A percentile compares a stretch with the other conserved stretches of the same genome.
phyloP scores from a whole-genome alignment of 2,797 vertebrate species.

The Schizopygopsis pylzovi region DNA sequence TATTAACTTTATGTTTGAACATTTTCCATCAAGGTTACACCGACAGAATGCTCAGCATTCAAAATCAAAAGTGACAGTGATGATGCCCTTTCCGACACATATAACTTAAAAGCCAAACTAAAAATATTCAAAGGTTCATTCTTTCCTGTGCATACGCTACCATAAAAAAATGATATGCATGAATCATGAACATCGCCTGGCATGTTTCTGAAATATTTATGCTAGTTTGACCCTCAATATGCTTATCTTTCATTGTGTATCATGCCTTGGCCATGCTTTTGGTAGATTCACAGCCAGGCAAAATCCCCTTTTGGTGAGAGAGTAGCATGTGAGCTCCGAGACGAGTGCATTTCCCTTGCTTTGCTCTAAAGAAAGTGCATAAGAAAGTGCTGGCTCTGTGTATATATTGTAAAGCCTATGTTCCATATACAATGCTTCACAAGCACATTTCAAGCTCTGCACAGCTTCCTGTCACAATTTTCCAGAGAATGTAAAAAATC shows the following conservation, averaged over 20 bases:
- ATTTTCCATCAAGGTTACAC: too few species aligned
- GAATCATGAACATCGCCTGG: background rate
- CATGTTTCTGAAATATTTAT: background rate
- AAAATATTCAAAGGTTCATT: background rate
- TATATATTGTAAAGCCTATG: background rate
- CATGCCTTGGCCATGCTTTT: background rate
- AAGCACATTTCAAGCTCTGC: background rate
- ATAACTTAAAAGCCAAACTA: background rate
- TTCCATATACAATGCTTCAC: conserved; percentile 14
- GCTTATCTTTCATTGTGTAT: background rate
- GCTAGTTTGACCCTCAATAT: background rate
- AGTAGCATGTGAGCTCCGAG: background rate
- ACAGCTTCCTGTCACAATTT: background rate
- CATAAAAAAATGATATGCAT: background rate
- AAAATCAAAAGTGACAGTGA: too few species aligned
- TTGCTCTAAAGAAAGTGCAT: background rate
- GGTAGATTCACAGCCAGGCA: background rate
- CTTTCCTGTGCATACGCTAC: background rate
- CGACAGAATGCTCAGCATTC: too few species aligned
- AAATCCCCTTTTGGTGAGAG: background rate
- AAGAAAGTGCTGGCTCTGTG: background rate
- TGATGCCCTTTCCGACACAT: background rate
- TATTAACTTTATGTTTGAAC: too few species aligned
- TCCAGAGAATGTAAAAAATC: background rate
- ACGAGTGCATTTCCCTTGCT: conserved; percentile 2